Conservation (phyloP, 2,888 invertebrate species). For the Piscicola geometra region DNA sequence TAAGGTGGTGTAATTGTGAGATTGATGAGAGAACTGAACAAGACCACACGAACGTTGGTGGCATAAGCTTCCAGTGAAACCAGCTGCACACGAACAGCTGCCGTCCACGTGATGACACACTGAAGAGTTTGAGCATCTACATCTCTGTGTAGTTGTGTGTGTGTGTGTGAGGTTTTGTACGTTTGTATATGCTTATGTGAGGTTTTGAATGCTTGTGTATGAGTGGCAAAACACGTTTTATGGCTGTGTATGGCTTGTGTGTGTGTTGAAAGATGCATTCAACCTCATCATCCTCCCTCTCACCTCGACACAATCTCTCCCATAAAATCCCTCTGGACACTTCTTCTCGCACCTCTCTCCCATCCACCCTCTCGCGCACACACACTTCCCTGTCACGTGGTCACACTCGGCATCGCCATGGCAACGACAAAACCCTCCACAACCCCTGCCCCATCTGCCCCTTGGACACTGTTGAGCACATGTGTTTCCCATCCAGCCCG, state of each 20-base stretch:
- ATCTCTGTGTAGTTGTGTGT: no score
- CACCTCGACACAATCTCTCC: background rate
- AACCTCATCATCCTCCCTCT: no score
- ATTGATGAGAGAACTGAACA: no score
- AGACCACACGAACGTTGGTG: background rate
- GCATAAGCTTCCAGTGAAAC: background rate
- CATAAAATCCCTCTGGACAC: constrained; percentile 56
- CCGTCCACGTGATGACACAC: constrained; percentile 4
- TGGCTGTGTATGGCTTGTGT: no score
- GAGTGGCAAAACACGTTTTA: no score
- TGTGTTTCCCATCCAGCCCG: background rate
- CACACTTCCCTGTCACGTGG: constrained; percentile 44
- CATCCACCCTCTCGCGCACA: constrained; percentile 41
- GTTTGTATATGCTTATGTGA: no score
- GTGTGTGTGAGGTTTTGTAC: no score
- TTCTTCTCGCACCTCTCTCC: constrained; percentile 38
- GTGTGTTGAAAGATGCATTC: no score
- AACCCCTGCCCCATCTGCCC: constrained; percentile 47
- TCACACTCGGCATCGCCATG: constrained; percentile 57
- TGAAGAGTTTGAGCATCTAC: background rate
- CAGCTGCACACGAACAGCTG: background rate
- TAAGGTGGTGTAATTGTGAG: no score
- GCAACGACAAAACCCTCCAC: constrained; percentile 58
- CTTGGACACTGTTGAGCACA: background rate
- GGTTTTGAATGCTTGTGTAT: no score